phyloP scores from a whole-genome alignment of 2,113 vertebrate genomes.

The Hyperopisus bebe region DNA sequence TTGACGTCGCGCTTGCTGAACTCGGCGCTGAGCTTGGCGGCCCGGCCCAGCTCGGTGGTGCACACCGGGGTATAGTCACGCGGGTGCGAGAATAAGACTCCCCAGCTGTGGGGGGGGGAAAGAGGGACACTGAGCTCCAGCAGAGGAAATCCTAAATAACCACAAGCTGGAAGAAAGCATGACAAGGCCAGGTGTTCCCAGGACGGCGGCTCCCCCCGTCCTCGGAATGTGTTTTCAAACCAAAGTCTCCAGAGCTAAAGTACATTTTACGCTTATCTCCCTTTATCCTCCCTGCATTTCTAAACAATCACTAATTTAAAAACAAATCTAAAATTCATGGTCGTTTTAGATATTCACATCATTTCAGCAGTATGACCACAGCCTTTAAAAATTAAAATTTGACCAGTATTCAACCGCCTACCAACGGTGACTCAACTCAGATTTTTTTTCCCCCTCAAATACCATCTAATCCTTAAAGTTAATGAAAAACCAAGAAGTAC shows the following conservation, averaged over 20 bases:
- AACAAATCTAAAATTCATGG: not conserved
- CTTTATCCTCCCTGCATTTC: not conserved
- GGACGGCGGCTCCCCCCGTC: not conserved
- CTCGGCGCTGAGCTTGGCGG: slow-evolving; percentile 66
- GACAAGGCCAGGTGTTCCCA: not conserved
- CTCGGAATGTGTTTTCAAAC: not conserved
- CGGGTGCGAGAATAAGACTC: slow-evolving; percentile 91
- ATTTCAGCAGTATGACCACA: not conserved
- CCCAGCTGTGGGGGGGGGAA: slow-evolving; percentile 72
- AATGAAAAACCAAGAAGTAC: not conserved
- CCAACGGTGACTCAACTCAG: not conserved
- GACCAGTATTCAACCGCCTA: not conserved
- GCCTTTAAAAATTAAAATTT: not conserved
- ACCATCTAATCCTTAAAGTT: not conserved
- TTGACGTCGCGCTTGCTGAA: slow-evolving; percentile 84
- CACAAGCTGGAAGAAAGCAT: not conserved
- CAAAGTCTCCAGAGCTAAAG: not conserved
- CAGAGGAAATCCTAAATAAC: not conserved
- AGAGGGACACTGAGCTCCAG: not conserved
- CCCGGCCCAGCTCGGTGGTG: slow-evolving; percentile 88
- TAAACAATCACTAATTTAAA: not conserved
- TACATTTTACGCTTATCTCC: not conserved
- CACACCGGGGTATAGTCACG: slow-evolving; percentile 92
- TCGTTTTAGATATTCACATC: not conserved
- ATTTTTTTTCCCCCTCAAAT: not conserved